Evolutionary conservation across 2,797 vertebrate genomes (phyloP).

Genomic region (Thamnophis elegans): DNA sequence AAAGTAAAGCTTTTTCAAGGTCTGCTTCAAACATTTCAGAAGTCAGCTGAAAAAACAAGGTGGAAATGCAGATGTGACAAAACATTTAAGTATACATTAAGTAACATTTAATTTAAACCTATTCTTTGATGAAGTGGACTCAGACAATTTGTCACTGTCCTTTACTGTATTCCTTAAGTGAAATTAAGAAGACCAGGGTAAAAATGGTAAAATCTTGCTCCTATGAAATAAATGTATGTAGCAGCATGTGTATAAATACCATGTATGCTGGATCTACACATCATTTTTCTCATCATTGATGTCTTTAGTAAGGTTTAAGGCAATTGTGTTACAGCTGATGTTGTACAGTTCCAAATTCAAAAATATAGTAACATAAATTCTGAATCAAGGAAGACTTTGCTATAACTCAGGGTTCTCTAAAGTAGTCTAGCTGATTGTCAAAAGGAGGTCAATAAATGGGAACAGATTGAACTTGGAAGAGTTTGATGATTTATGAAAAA

Average conservation of each 20-base stretch:
- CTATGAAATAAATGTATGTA: not conserved
- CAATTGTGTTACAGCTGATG: not conserved
- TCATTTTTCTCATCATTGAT: not conserved
- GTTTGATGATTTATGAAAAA: not conserved
- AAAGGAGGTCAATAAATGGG: not conserved
- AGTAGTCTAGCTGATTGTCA: not conserved
- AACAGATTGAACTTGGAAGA: not conserved
- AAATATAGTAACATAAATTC: not conserved
- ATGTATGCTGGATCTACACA: not conserved
- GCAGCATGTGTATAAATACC: not conserved
- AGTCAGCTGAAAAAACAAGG: constrained; percentile 78
- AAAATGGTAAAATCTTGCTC: not conserved
- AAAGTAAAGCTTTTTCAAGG: constrained; percentile 90
- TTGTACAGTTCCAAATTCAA: not conserved
- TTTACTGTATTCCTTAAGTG: not conserved
- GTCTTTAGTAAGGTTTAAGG: not conserved
- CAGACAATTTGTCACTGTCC: not conserved
- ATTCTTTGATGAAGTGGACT: not conserved
- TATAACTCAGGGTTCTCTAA: not conserved
- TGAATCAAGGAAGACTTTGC: not conserved
- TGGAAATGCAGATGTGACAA: constrained; percentile 10
- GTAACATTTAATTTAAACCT: not conserved
- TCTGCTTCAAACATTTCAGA: constrained; percentile 93
- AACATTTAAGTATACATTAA: not conserved
- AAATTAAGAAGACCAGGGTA: not conserved